Percentiles rank a stretch among this genome's conserved stretches.
These are phyloP conservation scores for Verasper variegatus DNA, from an alignment of 2,113 vertebrate genomes.

Conservation along the genomic window DNA sequence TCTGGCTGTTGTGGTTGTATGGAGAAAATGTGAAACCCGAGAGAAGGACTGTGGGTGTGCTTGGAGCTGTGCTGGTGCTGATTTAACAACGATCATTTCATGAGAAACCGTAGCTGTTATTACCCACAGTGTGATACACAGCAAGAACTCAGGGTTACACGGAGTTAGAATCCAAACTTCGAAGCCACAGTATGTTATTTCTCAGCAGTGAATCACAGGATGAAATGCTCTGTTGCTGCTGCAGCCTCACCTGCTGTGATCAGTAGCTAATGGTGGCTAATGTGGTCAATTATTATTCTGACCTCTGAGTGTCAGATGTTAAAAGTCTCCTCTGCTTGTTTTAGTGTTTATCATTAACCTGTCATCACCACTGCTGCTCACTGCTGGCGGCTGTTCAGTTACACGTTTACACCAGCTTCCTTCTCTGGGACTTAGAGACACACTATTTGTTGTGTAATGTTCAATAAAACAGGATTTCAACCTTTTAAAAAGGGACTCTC, in stretches of 20 bases:
- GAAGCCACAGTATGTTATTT: too few species aligned
- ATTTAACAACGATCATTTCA: slow-evolving; percentile 34
- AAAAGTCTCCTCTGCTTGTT: background rate
- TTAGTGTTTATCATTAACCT: background rate
- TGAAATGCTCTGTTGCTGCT: too few species aligned
- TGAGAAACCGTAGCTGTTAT: slow-evolving; percentile 33
- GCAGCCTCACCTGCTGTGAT: too few species aligned
- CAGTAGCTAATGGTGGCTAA: too few species aligned
- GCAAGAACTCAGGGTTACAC: too few species aligned
- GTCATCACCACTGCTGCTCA: background rate
- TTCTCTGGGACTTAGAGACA: too few species aligned
- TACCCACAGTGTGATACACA: background rate
- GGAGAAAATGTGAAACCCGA: slow-evolving; percentile 16
- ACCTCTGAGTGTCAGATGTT: background rate
- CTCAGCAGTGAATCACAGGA: too few species aligned
- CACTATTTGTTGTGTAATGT: too few species aligned
- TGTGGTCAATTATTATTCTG: background rate
- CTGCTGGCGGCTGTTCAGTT: background rate
- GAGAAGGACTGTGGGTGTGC: background rate
- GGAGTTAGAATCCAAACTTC: too few species aligned
- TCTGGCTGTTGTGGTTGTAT: background rate
- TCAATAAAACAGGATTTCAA: too few species aligned
- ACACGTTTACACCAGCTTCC: too few species aligned
- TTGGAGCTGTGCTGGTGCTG: slow-evolving; percentile 31
- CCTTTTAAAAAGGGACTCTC: too few species aligned